These are phyloP conservation scores for Sceloporus tristichus DNA, from an alignment of 2,113 vertebrate species.

Conservation along the genomic window DNA sequence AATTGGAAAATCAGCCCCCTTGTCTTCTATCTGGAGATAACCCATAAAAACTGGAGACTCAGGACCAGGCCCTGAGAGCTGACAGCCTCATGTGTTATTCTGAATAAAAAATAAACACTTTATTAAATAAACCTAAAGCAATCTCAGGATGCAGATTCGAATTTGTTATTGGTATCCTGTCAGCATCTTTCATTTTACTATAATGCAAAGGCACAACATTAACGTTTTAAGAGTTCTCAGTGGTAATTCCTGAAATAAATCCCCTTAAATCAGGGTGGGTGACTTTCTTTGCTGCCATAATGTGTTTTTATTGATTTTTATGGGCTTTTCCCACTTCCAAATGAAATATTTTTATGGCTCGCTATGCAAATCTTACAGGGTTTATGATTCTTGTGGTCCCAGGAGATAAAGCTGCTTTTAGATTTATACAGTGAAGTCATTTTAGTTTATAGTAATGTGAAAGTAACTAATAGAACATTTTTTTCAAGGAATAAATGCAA, in stretches of 20 bases:
- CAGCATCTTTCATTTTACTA: background rate
- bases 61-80: too few relatives aligned
- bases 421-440: background rate
- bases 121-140: constrained; percentile 29
- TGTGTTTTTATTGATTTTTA: constrained; percentile 30
- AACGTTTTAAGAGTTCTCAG: constrained; percentile 24
- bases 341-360: constrained; percentile 24
- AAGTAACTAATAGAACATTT: too few relatives aligned
- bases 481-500: too few relatives aligned
- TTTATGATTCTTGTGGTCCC: background rate
- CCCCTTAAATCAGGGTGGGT: background rate
- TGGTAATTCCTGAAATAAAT: constrained; percentile 43
- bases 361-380: background rate
- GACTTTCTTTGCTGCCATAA: constrained; percentile 37
- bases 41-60: too few relatives aligned
- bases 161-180: background rate
- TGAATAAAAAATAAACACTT: constrained; percentile 35
- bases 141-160: background rate
- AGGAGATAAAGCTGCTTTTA: background rate
- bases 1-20: background rate
- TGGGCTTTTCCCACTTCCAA: constrained; percentile 16
- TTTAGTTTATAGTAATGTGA: constrained; percentile 2
- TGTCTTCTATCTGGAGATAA: too few relatives aligned
- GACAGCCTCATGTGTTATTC: too few relatives aligned
- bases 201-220: constrained; percentile 26